These are phyloP conservation scores for Alosa alosa DNA, from an alignment of 2,113 vertebrate species.

Conservation along the genomic window DNA sequence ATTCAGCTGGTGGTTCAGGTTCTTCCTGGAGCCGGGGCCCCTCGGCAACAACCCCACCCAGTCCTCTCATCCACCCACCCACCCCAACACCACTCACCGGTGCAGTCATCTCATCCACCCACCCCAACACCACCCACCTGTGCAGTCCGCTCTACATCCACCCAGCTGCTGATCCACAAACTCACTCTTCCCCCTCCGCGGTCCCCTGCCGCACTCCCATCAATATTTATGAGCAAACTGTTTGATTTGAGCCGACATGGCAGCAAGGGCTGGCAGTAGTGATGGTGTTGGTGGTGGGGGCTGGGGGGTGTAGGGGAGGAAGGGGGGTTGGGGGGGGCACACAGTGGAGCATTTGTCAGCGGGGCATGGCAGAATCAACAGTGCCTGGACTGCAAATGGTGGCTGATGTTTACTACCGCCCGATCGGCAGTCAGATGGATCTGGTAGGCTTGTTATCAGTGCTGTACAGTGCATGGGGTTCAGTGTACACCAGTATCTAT, in stretches of 20 bases:
- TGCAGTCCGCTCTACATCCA: background rate
- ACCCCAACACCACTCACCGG: too few relatives aligned
- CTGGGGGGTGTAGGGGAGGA: background rate
- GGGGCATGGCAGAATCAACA: conserved; percentile 4
- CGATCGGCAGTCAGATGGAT: background rate
- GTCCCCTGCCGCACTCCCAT: conserved; percentile 23
- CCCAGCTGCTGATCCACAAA: background rate
- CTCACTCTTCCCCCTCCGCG: background rate
- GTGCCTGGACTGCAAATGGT: background rate
- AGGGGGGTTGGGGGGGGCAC: background rate
- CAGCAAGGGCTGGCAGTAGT: conserved; percentile 20
- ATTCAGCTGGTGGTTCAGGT: too few relatives aligned
- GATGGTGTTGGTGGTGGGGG: background rate
- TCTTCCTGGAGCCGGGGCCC: too few relatives aligned
- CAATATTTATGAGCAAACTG: conserved; percentile 44
- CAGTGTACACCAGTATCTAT: background rate
- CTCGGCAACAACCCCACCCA: too few relatives aligned
- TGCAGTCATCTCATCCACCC: too few relatives aligned
- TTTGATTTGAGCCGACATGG: conserved; percentile 43
- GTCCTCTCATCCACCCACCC: too few relatives aligned
- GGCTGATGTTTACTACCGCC: background rate
- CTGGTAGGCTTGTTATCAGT: background rate
- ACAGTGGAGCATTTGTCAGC: background rate
- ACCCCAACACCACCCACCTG: too few relatives aligned
- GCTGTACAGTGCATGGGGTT: background rate